Evolutionary conservation across 2,113 vertebrate species (phyloP), one percentile per base, ranked within the genome.

Genomic region (Amblyornis subalaris): DNA sequence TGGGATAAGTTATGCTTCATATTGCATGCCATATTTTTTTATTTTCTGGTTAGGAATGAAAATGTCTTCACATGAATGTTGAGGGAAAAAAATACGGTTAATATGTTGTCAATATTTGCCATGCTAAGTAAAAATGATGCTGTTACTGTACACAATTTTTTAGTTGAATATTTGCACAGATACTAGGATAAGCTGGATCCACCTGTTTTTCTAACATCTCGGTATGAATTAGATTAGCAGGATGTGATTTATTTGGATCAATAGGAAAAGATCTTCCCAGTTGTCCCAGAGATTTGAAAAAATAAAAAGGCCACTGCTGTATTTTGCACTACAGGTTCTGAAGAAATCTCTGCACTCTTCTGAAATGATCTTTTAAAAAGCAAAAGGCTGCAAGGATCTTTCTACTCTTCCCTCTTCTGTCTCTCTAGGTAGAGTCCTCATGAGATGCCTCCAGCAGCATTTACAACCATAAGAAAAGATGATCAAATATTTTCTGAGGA

Each of bases 221-320:
- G 38, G 20, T 51, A 69, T 33, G 47, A 90, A 84, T 84, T 81
- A 69, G 51, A 87, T 92, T 64, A 90, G 77, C 29, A 45, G 53
- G 36, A 64, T 81, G 71, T 75, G 45, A 89, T 90, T 89, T 90
- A 78, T 93, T 85, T 72, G 57, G 36, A 48, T 90, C 83, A 93
- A 78, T 38, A 75, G 57, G n/a, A 90, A 92, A 45, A 92, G 26
- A 74, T 61, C 25, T 76, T 93, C 22, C 73, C 36, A 87, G 45
- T 61, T 81, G 31, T 69, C 36, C n/a, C 22, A 23, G 35, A 60
- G 69, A 74, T 48, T 21, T 77, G 47, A 84, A 77, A 75, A 86
- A 86, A 58, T 45, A 61, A 64, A 76, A 55, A 77, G 61, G 13
- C 36, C 60, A 51, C 16, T 67, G 51, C 29, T 76, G 24, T 26